Percentiles rank a stretch among this genome's conserved stretches.
These are phyloP conservation scores for Hypercompe scribonia DNA, from an alignment of 2,888 invertebrate genomes.

Conservation along the genomic window DNA sequence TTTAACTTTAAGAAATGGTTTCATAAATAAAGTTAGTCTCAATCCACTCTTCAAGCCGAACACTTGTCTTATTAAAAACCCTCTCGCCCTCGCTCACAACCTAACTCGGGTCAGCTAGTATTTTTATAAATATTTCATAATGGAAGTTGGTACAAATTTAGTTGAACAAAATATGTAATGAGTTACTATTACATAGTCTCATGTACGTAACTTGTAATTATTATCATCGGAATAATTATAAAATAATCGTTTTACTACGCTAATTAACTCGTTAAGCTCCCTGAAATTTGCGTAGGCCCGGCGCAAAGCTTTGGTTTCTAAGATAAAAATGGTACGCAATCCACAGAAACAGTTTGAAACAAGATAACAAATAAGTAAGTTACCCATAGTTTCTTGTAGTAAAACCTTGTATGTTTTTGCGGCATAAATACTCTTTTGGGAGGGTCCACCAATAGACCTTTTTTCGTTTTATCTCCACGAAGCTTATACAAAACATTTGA, in stretches of 20 bases:
- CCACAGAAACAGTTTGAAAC: constrained; percentile 8
- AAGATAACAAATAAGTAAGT: constrained; percentile 3
- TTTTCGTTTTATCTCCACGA: neutral
- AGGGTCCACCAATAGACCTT: neutral
- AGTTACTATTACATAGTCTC: too few relatives aligned
- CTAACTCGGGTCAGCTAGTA: too few relatives aligned
- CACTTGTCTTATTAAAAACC: too few relatives aligned
- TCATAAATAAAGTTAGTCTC: too few relatives aligned
- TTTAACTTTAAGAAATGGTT: too few relatives aligned
- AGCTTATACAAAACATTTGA: neutral
- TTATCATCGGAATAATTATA: neutral
- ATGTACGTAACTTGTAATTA: too few relatives aligned
- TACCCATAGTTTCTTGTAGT: too few relatives aligned
- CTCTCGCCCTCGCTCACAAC: too few relatives aligned
- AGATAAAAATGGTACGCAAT: neutral
- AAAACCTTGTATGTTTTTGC: constrained; percentile 1
- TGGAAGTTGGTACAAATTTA: too few relatives aligned
- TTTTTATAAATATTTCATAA: too few relatives aligned
- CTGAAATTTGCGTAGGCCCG: neutral
- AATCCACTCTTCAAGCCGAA: too few relatives aligned
- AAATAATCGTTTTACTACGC: neutral
- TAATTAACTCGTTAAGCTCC: neutral
- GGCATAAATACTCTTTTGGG: neutral
- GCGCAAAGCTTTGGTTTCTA: neutral
- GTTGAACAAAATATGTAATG: too few relatives aligned